Base-by-base conservation (phyloP, 1,140 invertebrate species). In the Eulimnadia texana region DNA sequence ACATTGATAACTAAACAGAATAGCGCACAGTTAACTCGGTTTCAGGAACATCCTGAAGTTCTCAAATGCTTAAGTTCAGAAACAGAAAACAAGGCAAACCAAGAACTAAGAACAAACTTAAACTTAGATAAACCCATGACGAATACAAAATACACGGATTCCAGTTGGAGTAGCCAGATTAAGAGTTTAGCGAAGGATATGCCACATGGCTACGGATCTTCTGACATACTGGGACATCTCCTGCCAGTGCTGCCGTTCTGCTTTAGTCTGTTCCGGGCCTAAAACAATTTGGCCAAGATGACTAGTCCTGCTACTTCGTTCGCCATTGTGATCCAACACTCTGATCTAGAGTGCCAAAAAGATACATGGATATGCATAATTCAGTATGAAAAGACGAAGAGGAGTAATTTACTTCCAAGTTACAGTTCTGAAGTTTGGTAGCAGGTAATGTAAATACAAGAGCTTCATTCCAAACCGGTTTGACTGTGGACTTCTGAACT, bases 401-500 rank as follows among this genome's bases (percentile, higher is more conserved):
- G n/a, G n/a, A n/a, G n/a, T n/a, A n/a, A 56, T 65, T 71, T 73
- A 88, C 86, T 80, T 90, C 86, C 67, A 90, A 79, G 50, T 84
- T 83, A 64, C 84, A 81, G 65, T 80, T 79, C 47, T 81, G 76
- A 2, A 89, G 73, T 67, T 79, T 79, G 33, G 77, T 75, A 3
- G 85, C 80, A 54, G 85, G 75, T 67, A 93, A 78, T 72, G 91
- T 93, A 72, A 95, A 96, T 13, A 87, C 84, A 65, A 94, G 82
- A 3, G 90, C 89, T 73, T 96, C 92, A 72, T 95, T 94, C 87
- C 93, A 96, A 9, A 92, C 85, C n/a, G 92, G 91, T 76, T 90
- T 89, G 42, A 83, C 79, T 13, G 84, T 89, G 68, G 85, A 84
- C 71, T 91, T 86, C 61, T 88, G 83, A 54, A 90, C 85, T 25